phyloP scores from a whole-genome alignment of 2,113 vertebrate genomes.

The Chaetodon auriga region DNA sequence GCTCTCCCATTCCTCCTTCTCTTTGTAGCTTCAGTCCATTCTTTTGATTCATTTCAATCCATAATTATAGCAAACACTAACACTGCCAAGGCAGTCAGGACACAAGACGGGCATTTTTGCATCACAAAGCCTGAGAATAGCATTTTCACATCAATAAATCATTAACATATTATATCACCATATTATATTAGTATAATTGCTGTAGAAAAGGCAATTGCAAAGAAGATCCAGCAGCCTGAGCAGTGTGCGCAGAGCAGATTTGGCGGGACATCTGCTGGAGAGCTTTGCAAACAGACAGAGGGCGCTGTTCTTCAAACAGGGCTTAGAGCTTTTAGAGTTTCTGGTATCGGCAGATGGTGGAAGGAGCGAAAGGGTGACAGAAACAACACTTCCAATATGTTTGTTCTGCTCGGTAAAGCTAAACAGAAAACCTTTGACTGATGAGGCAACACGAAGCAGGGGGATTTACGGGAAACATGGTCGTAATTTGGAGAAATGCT shows the following conservation, averaged over 20 bases:
- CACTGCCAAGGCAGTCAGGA: constrained; percentile 58
- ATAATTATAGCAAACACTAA: constrained; percentile 70
- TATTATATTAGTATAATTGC: constrained; percentile 47
- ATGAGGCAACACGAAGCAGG: constrained; percentile 45
- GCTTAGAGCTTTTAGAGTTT: constrained; percentile 20
- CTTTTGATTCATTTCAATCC: constrained; percentile 69
- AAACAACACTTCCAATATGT: constrained; percentile 64
- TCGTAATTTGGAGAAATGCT: constrained; percentile 36
- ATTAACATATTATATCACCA: constrained; percentile 51
- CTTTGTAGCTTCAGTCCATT: constrained; percentile 69
- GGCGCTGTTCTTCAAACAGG: constrained; percentile 39
- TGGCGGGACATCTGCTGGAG: constrained; percentile 23
- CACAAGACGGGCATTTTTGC: constrained; percentile 54
- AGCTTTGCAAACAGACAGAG: constrained; percentile 42
- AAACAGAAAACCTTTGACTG: constrained; percentile 69
- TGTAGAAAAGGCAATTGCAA: constrained; percentile 4
- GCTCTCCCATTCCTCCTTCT: constrained; percentile 55
- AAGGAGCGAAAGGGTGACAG: constrained; percentile 57
- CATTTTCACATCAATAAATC: constrained; percentile 62
- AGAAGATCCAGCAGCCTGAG: constrained; percentile 22
- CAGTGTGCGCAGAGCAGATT: constrained; percentile 4
- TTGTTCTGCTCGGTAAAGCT: constrained; percentile 57
- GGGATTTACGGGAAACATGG: constrained; percentile 50
- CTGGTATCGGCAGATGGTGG: constrained; percentile 66
- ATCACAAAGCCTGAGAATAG: constrained; percentile 42